A percentile compares a stretch with the other conserved stretches of the same genome.
Evolutionary conservation across 2,113 vertebrate species (phyloP).

Genomic region (Calyptomena viridis): DNA sequence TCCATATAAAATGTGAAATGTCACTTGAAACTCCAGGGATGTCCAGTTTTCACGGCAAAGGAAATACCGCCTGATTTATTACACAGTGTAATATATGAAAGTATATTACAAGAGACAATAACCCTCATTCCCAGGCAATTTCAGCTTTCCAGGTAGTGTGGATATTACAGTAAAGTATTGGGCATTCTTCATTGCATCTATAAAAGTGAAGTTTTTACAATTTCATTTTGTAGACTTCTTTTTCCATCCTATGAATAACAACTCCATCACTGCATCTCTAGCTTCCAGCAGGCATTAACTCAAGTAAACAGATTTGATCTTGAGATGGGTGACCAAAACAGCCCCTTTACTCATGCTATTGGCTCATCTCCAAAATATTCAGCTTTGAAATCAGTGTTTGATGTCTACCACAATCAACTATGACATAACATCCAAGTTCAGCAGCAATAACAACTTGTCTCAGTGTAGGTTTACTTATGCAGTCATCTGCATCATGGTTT

Average conservation of each 20-base stretch:
- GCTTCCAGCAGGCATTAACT: not conserved
- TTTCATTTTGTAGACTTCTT: constrained; percentile 54
- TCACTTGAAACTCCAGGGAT: constrained; percentile 65
- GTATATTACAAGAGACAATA: constrained; percentile 68
- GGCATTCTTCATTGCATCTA: constrained; percentile 61
- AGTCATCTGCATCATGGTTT: not conserved
- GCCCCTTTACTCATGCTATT: not conserved
- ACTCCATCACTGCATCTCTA: not conserved
- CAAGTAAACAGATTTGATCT: not conserved
- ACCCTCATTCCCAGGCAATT: constrained; percentile 63
- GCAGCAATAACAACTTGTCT: not conserved
- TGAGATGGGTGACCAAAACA: not conserved
- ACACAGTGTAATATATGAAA: constrained; percentile 34
- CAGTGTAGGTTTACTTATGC: not conserved
- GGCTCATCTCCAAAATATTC: not conserved
- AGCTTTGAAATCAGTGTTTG: not conserved
- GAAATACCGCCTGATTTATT: constrained; percentile 71
- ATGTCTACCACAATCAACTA: not conserved
- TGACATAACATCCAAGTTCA: not conserved
- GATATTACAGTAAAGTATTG: constrained; percentile 64
- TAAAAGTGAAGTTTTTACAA: constrained; percentile 69
- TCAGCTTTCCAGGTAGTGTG: constrained; percentile 61
- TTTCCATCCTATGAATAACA: constrained; percentile 32
- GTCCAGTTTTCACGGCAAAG: constrained; percentile 48
- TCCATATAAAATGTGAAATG: constrained; percentile 67